Evolutionary conservation across 2,113 vertebrate genomes (phyloP), one percentile per base, ranked within the genome.

Genomic region (Plecturocebus donacophilus): DNA sequence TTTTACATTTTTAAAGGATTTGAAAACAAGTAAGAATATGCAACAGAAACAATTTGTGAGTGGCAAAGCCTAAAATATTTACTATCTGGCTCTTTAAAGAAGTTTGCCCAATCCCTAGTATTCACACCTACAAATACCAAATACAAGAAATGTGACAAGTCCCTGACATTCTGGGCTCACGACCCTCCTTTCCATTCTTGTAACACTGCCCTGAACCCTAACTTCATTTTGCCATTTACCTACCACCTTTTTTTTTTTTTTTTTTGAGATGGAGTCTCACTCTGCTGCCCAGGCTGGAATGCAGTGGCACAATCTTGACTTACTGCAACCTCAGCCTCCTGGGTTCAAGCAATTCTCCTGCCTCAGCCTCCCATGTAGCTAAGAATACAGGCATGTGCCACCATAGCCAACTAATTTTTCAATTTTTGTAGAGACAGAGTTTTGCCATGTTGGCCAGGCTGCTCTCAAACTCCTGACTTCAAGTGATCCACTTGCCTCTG

Each of bases 1-100:
- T 96, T 93, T 92, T 71, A 61, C 20, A 87, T 56, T 75, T 94
- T 77, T 96, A 45, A 54, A 89, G 16, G 20, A 66, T 75, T 42
- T 20, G 61, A 88, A 94, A 95, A 77, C 56, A 87, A 70, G 20
- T 70, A 90, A 94, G 64, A 85, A 54, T 27, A 90, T 25, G 5
- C n/a, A 70, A 92, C 27, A 93, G 38, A 92, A 96, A 76, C 12
- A 54, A 77, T n/a, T 54, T 38, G 20, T 30, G 17, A 87, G 38
- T 30, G 25, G 16, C 13, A 61, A 73, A 91, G 38, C 79, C 83
- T 92, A 66, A 87, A 97, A 56, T 79, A 94, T 87, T 92, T 68
- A 80, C 52, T 82, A 40, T 9, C 47, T 45, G 38, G 40, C 35
- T 35, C 40, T 94, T 95, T 88, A 68, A 87, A 95, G 77, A 94